Evolutionary conservation across 2,888 invertebrate species (phyloP).

Genomic region (Dexiosoma caninum): DNA sequence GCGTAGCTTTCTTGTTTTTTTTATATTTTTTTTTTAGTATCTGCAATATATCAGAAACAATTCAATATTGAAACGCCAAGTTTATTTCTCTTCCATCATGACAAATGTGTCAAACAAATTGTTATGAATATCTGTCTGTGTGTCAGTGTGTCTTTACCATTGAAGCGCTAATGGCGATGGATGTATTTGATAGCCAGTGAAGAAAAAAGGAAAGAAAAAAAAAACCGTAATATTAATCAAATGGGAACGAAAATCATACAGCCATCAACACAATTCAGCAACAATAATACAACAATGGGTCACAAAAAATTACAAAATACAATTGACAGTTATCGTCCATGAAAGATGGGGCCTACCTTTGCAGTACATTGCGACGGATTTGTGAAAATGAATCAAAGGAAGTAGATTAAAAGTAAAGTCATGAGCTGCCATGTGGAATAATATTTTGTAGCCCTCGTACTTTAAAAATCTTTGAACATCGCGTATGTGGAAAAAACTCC

Average conservation of each 20-base stretch:
- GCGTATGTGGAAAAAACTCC: too few relatives aligned
- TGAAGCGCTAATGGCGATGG: background rate
- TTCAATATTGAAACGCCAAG: constrained; percentile 27
- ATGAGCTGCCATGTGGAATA: too few relatives aligned
- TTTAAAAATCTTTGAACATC: too few relatives aligned
- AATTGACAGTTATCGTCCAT: too few relatives aligned
- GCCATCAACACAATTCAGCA: constrained; percentile 18
- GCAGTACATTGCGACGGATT: too few relatives aligned
- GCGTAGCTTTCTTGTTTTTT: background rate
- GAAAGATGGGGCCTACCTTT: too few relatives aligned
- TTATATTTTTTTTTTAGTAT: background rate
- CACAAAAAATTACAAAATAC: background rate
- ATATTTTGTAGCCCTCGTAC: too few relatives aligned
- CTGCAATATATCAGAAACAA: constrained; percentile 1
- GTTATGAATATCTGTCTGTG: background rate
- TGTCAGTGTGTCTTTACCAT: background rate
- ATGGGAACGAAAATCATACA: constrained; percentile 34
- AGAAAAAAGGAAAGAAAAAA: too few relatives aligned
- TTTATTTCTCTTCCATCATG: background rate
- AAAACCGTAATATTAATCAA: constrained; percentile 14
- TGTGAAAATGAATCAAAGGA: too few relatives aligned
- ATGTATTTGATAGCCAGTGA: background rate
- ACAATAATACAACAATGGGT: constrained; percentile 21
- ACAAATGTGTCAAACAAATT: constrained; percentile 9
- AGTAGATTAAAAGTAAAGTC: too few relatives aligned